Conservation (phyloP, 2,888 invertebrate species). For the Deilephila porcellus region DNA sequence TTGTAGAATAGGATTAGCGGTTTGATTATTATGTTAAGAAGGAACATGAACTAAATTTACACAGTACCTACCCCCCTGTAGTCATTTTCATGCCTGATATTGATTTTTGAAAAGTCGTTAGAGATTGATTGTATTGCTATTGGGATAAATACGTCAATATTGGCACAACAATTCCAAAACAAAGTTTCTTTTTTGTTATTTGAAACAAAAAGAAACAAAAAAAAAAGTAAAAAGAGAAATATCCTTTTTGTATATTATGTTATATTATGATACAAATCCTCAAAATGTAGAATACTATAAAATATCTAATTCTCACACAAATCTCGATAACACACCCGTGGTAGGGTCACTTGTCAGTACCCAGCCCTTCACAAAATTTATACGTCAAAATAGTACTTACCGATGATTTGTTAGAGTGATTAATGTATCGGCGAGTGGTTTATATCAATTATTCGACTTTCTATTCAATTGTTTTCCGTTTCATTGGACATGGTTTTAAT, state of each 20-base stretch:
- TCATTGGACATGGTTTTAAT: slow-evolving; percentile 52
- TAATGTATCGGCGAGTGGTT: slow-evolving; percentile 59
- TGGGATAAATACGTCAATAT: too few species aligned
- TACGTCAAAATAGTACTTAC: slow-evolving; percentile 63
- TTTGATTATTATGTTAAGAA: too few species aligned
- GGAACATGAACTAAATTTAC: too few species aligned
- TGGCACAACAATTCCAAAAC: too few species aligned
- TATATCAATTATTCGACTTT: slow-evolving; percentile 68
- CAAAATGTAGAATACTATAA: neutral
- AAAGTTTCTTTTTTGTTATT: neutral
- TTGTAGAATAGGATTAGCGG: too few species aligned
- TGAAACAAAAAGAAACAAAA: too few species aligned
- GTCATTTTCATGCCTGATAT: too few species aligned
- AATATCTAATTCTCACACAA: neutral
- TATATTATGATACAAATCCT: neutral
- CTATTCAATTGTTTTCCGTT: slow-evolving; percentile 61
- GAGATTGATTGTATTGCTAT: too few species aligned
- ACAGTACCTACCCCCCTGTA: too few species aligned
- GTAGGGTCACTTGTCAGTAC: slow-evolving; percentile 37
- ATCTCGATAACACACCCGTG: slow-evolving; percentile 12
- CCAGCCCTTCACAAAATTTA: slow-evolving; percentile 53
- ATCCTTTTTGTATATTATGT: neutral
- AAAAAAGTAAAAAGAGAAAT: too few species aligned
- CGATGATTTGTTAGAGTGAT: slow-evolving; percentile 66
- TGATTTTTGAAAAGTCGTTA: too few species aligned